Percentiles rank a stretch among this genome's conserved stretches.
Conservation (phyloP, 2,888 invertebrate genomes). For the Melipona bicolor region DNA sequence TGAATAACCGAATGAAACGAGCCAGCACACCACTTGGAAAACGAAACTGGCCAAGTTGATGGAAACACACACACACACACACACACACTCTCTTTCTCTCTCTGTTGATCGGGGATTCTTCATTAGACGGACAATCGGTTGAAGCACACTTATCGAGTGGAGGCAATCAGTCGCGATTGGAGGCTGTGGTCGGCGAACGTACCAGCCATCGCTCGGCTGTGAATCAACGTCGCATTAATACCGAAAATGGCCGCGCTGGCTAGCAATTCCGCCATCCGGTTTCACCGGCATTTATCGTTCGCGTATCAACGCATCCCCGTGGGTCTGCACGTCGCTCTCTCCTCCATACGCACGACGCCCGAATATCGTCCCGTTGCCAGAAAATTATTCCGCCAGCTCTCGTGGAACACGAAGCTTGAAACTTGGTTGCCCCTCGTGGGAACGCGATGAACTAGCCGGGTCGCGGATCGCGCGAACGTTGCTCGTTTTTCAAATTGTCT, state of each 20-base stretch:
- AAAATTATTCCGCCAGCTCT: not conserved
- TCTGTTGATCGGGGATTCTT: not conserved
- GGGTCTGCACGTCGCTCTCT: constrained; percentile 5
- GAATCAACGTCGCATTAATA: constrained; percentile 66
- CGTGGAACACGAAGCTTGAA: not conserved
- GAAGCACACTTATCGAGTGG: constrained; percentile 35
- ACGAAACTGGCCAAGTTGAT: not conserved
- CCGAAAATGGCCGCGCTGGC: constrained; percentile 38
- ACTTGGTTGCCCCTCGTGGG: not conserved
- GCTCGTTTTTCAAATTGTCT: not conserved
- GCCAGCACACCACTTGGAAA: not conserved
- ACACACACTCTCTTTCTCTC: not conserved
- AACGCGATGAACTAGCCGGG: not conserved
- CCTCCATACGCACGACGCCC: not conserved
- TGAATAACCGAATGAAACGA: not conserved
- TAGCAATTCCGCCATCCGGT: constrained; percentile 51
- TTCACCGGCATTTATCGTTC: constrained; percentile 56
- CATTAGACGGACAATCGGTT: constrained; percentile 26
- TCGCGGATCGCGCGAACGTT: not conserved
- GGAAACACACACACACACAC: not conserved
- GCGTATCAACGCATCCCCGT: constrained; percentile 48
- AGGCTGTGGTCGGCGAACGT: constrained; percentile 40
- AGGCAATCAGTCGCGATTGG: constrained; percentile 40
- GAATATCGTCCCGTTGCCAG: not conserved
- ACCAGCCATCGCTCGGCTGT: constrained; percentile 14